phyloP scores from a whole-genome alignment of 2,888 invertebrate species.

The Trichogramma dendrolimi region DNA sequence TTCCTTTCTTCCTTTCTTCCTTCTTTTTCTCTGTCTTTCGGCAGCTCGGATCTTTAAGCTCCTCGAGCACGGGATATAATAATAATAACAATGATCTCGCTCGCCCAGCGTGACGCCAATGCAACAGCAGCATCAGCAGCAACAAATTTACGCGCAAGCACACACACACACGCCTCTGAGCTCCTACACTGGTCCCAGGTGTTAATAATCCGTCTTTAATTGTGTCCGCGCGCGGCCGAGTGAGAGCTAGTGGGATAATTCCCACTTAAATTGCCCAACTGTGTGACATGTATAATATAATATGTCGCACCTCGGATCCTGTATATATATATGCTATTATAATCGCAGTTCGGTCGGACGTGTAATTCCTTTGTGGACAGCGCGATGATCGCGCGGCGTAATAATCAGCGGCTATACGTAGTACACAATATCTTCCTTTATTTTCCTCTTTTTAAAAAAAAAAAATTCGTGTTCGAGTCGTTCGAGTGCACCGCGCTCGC shows the following conservation, averaged over 20 bases:
- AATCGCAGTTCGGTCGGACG: no score
- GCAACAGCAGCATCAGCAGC: no score
- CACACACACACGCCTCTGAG: constrained; percentile 28
- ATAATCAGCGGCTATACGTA: background rate
- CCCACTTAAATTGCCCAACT: constrained; percentile 40
- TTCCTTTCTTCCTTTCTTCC: background rate
- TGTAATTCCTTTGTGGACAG: no score
- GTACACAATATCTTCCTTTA: background rate
- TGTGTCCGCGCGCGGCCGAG: constrained; percentile 37
- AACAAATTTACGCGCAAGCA: no score
- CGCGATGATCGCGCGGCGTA: no score
- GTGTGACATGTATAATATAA: background rate
- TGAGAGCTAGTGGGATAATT: constrained; percentile 34
- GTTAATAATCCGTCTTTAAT: constrained; percentile 51
- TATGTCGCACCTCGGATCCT: no score
- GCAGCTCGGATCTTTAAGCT: background rate
- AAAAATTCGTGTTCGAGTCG: no score
- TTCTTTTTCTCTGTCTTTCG: background rate
- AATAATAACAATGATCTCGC: background rate
- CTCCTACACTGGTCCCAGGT: constrained; percentile 48
- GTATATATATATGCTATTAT: no score
- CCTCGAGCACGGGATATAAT: no score
- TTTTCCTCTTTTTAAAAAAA: background rate
- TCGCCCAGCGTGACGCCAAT: constrained; percentile 16
- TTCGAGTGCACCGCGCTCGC: no score